These are phyloP conservation scores for Atherix ibis DNA, from an alignment of 2,888 invertebrate species.

Conservation along the genomic window DNA sequence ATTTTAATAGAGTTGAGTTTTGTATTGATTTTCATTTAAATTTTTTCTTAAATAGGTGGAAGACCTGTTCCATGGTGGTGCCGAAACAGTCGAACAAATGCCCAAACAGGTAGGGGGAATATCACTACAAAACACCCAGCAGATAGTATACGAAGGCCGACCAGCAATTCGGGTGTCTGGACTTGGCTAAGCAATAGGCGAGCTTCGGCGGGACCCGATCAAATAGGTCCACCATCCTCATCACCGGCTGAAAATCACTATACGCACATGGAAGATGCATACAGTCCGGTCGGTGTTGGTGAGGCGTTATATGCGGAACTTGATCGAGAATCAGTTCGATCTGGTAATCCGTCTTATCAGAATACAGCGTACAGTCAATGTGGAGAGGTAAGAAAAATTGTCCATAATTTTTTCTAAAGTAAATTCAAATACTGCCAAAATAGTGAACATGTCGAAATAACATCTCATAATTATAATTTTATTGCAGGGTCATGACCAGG, in stretches of 20 bases:
- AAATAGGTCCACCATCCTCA: conserved; percentile 36
- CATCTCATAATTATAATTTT: conserved; percentile 10
- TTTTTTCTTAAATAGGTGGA: conserved; percentile 24
- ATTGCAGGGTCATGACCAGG: conserved; percentile 32
- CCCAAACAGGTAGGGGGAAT: conserved; percentile 26
- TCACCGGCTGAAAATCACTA: conserved; percentile 52
- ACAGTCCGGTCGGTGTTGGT: conserved; percentile 39
- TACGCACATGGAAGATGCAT: conserved; percentile 51
- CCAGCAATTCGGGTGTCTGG: conserved; percentile 32
- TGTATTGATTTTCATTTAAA: too few relatives aligned
- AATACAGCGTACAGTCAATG: conserved; percentile 49
- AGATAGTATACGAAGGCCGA: conserved; percentile 32
- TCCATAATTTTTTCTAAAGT: background rate
- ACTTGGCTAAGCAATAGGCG: conserved; percentile 30
- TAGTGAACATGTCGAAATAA: background rate
- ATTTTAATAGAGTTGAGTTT: too few relatives aligned
- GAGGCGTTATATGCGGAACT: conserved; percentile 56
- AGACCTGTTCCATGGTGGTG: conserved; percentile 33
- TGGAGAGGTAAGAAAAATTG: conserved; percentile 29
- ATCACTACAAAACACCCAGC: conserved; percentile 31
- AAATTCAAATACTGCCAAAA: too few relatives aligned
- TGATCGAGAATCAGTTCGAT: conserved; percentile 40
- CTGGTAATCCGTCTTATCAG: conserved; percentile 47
- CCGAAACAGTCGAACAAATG: conserved; percentile 29
- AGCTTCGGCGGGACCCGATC: conserved; percentile 32